Evolutionary conservation across 2,888 invertebrate genomes (phyloP).

Genomic region (Ecdyonurus torrentis): DNA sequence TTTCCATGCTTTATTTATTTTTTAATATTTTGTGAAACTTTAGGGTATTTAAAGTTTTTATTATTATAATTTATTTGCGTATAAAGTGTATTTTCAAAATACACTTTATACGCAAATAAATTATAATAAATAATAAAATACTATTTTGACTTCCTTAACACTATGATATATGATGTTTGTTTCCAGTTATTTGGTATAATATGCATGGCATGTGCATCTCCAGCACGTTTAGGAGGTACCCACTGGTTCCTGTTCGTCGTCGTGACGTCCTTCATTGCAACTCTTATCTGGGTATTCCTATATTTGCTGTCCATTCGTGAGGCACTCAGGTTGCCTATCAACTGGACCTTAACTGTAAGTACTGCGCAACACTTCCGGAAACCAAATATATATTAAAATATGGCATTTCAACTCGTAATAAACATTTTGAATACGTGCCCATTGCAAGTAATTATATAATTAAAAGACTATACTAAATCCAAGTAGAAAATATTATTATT

Average conservation of each 20-base stretch:
- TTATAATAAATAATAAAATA: too few species aligned
- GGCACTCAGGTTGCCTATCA: constrained; percentile 58
- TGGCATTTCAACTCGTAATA: too few species aligned
- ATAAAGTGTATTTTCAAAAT: not conserved
- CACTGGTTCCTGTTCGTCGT: constrained; percentile 77
- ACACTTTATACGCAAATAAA: not conserved
- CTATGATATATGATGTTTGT: constrained; percentile 15
- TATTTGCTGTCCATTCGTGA: constrained; percentile 67
- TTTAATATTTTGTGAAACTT: too few species aligned
- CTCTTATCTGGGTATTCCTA: constrained; percentile 62
- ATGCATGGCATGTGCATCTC: constrained; percentile 68
- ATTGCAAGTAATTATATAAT: too few species aligned
- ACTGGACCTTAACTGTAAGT: constrained; percentile 70
- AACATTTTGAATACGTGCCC: too few species aligned
- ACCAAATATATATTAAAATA: too few species aligned
- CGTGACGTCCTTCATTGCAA: constrained; percentile 64
- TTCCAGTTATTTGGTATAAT: constrained; percentile 67
- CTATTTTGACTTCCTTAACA: too few species aligned
- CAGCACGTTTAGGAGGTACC: constrained; percentile 41
- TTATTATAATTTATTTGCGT: not conserved
- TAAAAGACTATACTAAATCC: too few species aligned
- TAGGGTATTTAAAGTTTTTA: too few species aligned
- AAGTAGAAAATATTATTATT: too few species aligned
- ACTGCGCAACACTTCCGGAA: too few species aligned
- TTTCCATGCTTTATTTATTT: too few species aligned